phyloP scores from a whole-genome alignment of 2,797 vertebrate species.

The Discoglossus pictus region DNA sequence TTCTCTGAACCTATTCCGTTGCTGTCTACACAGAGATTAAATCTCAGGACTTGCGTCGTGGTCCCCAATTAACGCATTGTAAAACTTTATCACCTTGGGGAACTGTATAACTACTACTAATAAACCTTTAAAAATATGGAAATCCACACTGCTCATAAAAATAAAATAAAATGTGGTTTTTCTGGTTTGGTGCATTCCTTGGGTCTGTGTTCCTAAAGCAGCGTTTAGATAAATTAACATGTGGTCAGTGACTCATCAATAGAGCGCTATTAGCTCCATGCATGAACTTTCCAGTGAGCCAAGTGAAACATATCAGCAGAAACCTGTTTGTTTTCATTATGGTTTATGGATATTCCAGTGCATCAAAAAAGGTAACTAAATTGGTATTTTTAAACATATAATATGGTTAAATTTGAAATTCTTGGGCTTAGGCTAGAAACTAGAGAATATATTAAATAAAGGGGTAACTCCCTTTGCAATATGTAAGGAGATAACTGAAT shows the following conservation, averaged over 20 bases:
- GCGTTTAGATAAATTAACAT: constrained; percentile 53
- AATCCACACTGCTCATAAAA: too few species aligned
- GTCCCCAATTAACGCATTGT: constrained; percentile 65
- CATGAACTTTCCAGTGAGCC: constrained; percentile 41
- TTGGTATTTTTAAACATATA: constrained; percentile 27
- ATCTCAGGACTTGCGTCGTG: too few species aligned
- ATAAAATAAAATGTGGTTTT: not conserved
- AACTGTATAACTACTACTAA: constrained; percentile 58
- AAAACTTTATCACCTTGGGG: constrained; percentile 65
- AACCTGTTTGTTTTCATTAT: constrained; percentile 44
- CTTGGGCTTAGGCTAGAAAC: constrained; percentile 48
- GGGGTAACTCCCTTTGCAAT: constrained; percentile 17
- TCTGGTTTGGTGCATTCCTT: constrained; percentile 15
- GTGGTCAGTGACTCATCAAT: constrained; percentile 53
- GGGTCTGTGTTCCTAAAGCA: constrained; percentile 38
- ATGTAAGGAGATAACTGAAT: not conserved
- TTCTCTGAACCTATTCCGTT: too few species aligned
- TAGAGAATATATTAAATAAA: constrained; percentile 10
- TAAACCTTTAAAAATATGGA: too few species aligned
- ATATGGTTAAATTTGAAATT: constrained; percentile 30
- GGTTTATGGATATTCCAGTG: constrained; percentile 52
- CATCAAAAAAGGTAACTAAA: constrained; percentile 47
- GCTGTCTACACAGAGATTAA: constrained; percentile 6
- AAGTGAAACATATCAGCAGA: constrained; percentile 54
- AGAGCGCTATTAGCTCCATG: constrained; percentile 26